Conservation (phyloP, 2,888 invertebrate species). For the Ptychoptera albimana region DNA sequence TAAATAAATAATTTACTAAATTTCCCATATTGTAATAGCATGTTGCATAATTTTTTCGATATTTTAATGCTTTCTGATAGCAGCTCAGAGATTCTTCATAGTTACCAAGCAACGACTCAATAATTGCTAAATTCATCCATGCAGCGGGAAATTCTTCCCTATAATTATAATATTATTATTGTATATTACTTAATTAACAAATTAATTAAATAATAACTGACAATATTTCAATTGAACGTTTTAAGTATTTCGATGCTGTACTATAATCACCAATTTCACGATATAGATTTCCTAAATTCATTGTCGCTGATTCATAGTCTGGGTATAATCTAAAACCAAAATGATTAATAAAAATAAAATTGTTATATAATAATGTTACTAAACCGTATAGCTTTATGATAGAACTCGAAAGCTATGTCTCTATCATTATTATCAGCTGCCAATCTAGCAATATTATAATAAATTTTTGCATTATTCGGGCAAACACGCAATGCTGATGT, state of each 20-base stretch:
- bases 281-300: conserved; percentile 77
- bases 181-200: neutral
- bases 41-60: conserved; percentile 72
- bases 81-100: conserved; percentile 57
- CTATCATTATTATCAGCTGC: conserved; percentile 58
- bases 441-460: conserved; percentile 84
- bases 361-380: neutral
- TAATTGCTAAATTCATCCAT: conserved; percentile 97
- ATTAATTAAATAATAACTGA: conserved; percentile 9
- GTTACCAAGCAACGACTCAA: conserved; percentile 57
- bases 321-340: conserved; percentile 48
- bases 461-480: conserved; percentile 68
- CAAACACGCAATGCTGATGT: conserved; percentile 71
- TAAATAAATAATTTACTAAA: conserved; percentile 41
- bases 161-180: conserved; percentile 6
- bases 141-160: conserved; percentile 84
- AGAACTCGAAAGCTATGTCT: conserved; percentile 56
- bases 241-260: conserved; percentile 60
- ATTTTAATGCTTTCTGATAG: conserved; percentile 61
- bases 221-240: conserved; percentile 46
- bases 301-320: conserved; percentile 81
- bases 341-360: conserved; percentile 4
- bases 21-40: conserved; percentile 92
- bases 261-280: conserved; percentile 48
- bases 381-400: conserved; percentile 57